Conservation (phyloP, 2,113 vertebrate genomes). For the Alces alces region DNA sequence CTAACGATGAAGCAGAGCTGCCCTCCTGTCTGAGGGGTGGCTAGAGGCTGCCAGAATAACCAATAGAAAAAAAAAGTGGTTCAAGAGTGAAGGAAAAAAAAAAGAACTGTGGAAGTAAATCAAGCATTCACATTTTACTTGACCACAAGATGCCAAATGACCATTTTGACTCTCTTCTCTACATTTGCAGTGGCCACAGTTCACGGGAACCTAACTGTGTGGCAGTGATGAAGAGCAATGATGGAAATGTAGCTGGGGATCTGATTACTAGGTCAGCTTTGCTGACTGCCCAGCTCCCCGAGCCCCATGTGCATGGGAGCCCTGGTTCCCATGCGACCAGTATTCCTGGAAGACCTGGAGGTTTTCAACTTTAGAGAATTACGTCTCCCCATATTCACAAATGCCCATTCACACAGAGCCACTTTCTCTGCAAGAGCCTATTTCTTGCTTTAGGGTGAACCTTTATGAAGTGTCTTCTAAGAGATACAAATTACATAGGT, state of each 20-base stretch:
- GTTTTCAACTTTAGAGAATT: not conserved
- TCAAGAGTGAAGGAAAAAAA: not conserved
- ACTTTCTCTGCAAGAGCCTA: not conserved
- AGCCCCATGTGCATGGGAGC: accelerated
- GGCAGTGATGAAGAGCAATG: not conserved
- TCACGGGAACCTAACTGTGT: not conserved
- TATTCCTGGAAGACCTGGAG: not conserved
- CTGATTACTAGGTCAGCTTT: not conserved
- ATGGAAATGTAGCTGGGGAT: not conserved
- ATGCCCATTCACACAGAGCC: not conserved
- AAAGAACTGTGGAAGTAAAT: not conserved
- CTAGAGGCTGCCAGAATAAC: not conserved
- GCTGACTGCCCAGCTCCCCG: not conserved
- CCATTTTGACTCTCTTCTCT: not conserved
- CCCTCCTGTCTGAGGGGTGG: not conserved
- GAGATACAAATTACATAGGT: not conserved
- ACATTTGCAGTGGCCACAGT: too few species aligned
- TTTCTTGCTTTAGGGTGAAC: not conserved
- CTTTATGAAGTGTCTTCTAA: not conserved
- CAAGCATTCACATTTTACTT: not conserved
- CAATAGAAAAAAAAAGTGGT: not conserved
- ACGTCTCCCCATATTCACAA: not conserved
- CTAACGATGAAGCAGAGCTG: accelerated
- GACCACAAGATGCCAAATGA: not conserved
- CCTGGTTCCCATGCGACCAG: not conserved